Evolutionary conservation across 1,140 invertebrate species (phyloP).

Genomic region (Cotesia glomerata): DNA sequence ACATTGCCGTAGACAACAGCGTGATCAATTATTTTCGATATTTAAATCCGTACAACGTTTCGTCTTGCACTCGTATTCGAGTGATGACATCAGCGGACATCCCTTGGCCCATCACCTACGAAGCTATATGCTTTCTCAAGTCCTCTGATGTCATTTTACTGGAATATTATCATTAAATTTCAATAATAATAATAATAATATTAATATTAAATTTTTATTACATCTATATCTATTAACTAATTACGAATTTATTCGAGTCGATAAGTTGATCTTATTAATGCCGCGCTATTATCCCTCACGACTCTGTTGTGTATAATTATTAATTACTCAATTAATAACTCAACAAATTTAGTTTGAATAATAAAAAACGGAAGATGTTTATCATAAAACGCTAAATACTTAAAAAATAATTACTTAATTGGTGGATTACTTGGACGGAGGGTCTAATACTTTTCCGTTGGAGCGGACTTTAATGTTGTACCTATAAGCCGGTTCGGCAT

Average conservation of each 20-base stretch:
- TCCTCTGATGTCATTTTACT: constrained; percentile 5
- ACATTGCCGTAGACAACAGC: constrained; percentile 38
- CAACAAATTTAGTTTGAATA: not conserved
- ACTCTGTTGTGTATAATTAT: too few relatives aligned
- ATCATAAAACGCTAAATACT: not conserved
- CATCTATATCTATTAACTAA: not conserved
- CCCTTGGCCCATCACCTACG: constrained; percentile 41
- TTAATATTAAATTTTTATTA: too few relatives aligned
- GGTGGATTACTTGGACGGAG: constrained; percentile 59
- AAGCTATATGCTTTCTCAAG: constrained; percentile 4
- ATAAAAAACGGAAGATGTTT: not conserved
- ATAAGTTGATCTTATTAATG: not conserved
- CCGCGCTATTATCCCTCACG: too few relatives aligned
- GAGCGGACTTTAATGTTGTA: constrained; percentile 61
- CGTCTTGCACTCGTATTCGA: constrained; percentile 55
- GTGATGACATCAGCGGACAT: constrained; percentile 45
- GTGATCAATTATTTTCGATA: not conserved
- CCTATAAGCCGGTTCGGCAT: constrained; percentile 58
- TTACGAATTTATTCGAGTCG: not conserved
- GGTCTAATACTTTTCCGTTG: constrained; percentile 63
- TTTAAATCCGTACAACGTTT: constrained; percentile 41
- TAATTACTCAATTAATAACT: not conserved
- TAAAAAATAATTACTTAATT: not conserved
- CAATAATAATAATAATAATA: constrained; percentile 3
- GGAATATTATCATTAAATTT: not conserved